Evolutionary conservation across 2,888 invertebrate genomes (phyloP), one percentile per base, ranked within the genome.

Genomic region (Drosophila borborema): DNA sequence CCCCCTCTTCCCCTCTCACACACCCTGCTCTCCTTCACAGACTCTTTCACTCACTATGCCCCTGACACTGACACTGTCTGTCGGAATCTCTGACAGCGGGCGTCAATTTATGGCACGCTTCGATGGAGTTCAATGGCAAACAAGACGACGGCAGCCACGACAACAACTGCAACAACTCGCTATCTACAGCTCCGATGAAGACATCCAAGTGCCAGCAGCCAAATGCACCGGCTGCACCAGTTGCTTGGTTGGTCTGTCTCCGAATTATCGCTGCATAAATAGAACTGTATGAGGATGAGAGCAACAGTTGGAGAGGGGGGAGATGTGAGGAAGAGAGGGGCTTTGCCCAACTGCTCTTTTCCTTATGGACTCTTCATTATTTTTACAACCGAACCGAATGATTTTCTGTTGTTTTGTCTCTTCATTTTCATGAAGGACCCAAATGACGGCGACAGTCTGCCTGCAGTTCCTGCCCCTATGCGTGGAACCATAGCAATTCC

Each of bases 51-150:
- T 51, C 51, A 38, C 3, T 48, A 38, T 31, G 43, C 28, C 43
- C 10, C 56, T 51, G 60, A 64, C 62, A 49, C 59, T 49, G 69
- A 46, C 74, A 64, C 70, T 64, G 71, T 70, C 72, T 72, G 67
- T 65, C 68, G 60, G 63, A 59, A 66, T 74, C 72, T 77, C 64
- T 72, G 78, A 75, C 82, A 77, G 74, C 76, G 81, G 80, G 82
- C 77, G 81, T 87, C 80, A 90, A 89, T 90, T 90, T 90, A 87
- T 85, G 87, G 89, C 89, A 89, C 89, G 88, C 89, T 87, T 80
- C 89, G 79, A 85, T 79, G 74, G 78, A 89, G 87, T 85, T 85
- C 84, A 89, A 83, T 85, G 86, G 82, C 74, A 86, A 85, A 74
- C 61, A 38, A 69, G 65, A 46, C 61, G 64, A 53, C 36, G 55